These are phyloP conservation scores for Abrostola tripartita DNA, from an alignment of 2,888 invertebrate species.

Conservation along the genomic window DNA sequence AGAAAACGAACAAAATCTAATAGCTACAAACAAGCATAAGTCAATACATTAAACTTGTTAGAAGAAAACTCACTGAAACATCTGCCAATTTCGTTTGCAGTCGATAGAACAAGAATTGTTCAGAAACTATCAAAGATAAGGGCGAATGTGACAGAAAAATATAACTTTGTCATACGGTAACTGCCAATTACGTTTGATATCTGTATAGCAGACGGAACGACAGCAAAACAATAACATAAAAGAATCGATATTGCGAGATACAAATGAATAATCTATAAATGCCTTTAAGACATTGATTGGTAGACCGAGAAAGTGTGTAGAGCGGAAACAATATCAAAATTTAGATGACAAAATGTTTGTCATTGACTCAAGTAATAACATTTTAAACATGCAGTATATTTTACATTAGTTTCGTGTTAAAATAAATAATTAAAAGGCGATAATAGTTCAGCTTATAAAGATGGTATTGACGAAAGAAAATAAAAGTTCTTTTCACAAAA, in stretches of 20 bases:
- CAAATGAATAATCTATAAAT: conserved; percentile 88
- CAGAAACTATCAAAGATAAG: conserved; percentile 40
- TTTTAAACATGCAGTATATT: no score
- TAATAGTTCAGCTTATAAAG: no score
- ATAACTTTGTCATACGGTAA: conserved; percentile 67
- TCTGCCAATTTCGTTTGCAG: conserved; percentile 44
- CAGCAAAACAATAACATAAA: conserved; percentile 84
- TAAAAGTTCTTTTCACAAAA: no score
- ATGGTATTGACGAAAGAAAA: no score
- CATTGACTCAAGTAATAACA: no score
- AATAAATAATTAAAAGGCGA: no score
- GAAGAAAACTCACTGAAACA: conserved; percentile 52
- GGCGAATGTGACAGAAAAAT: conserved; percentile 51
- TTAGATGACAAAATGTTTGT: no score
- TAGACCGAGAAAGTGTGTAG: conserved; percentile 61
- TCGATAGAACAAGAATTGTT: conserved; percentile 26
- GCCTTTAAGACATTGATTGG: conserved; percentile 81
- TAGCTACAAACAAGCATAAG: conserved; percentile 39
- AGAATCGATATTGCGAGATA: conserved; percentile 83
- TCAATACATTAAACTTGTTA: conserved; percentile 56
- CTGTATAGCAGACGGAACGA: conserved; percentile 75
- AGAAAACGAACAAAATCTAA: conserved; percentile 42
- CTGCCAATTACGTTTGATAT: conserved; percentile 81
- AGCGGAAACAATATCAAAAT: conserved; percentile 40
- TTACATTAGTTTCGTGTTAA: no score